These are phyloP conservation scores for Tuberolachnus salignus DNA, from an alignment of 2,888 invertebrate genomes.

Conservation along the genomic window DNA sequence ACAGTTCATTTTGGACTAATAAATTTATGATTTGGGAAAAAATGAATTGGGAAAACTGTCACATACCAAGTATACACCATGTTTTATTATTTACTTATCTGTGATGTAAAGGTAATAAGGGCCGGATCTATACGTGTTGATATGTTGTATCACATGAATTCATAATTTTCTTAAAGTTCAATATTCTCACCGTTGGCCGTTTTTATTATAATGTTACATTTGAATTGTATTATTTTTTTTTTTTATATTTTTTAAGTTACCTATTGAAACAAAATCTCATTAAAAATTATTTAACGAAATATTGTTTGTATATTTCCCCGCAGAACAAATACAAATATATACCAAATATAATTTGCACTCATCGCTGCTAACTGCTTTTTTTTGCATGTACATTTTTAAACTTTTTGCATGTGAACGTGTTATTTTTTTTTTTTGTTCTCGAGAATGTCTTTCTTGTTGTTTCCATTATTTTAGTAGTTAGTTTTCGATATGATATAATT, in stretches of 20 bases:
- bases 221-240: neutral
- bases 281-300: neutral
- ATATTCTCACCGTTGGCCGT: neutral
- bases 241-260: neutral
- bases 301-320: slow-evolving; percentile 3
- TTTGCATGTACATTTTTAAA: slow-evolving; percentile 19
- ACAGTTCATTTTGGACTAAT: no score
- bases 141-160: neutral
- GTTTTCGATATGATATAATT: no score
- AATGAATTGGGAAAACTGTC: no score
- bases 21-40: no score
- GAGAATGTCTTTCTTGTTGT: slow-evolving; percentile 6
- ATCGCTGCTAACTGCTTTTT: slow-evolving; percentile 26
- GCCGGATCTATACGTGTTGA: no score
- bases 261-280: neutral
- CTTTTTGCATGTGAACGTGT: slow-evolving; percentile 26
- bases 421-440: slow-evolving; percentile 8
- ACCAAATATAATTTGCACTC: neutral
- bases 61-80: neutral
- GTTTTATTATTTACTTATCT: neutral
- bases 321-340: neutral
- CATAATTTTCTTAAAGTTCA: neutral
- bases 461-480: slow-evolving; percentile 13
- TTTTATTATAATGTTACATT: neutral
- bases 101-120: neutral